Conservation (phyloP, 2,113 vertebrate genomes). For the Lutjanus erythropterus region DNA sequence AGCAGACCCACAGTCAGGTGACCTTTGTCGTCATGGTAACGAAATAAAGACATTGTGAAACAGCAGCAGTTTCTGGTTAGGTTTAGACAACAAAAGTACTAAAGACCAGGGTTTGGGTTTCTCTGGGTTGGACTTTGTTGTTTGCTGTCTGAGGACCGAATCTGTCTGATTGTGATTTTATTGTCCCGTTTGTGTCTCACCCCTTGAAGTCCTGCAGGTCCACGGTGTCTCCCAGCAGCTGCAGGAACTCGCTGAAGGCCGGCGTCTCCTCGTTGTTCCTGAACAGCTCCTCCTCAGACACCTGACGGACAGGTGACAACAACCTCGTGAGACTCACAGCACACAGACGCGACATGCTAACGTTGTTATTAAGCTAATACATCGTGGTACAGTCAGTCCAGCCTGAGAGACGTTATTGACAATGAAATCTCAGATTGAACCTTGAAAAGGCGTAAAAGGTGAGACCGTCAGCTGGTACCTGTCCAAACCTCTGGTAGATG, state of each 20-base stretch:
- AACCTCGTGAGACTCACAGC: neutral
- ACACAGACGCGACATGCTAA: neutral
- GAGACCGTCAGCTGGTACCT: slow-evolving; percentile 83
- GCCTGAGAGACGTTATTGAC: neutral
- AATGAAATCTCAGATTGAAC: too few relatives aligned
- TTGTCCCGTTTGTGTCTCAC: slow-evolving; percentile 80
- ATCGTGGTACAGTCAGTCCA: too few relatives aligned
- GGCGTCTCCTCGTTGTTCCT: slow-evolving; percentile 92
- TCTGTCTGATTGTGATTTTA: too few relatives aligned
- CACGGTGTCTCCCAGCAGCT: slow-evolving; percentile 91
- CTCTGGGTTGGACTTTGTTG: too few relatives aligned
- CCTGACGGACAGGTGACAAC: slow-evolving; percentile 82
- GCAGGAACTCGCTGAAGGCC: slow-evolving; percentile 92
- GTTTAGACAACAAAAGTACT: too few relatives aligned
- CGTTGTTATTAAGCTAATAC: too few relatives aligned
- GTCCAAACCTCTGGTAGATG: slow-evolving; percentile 92
- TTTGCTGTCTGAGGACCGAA: too few relatives aligned
- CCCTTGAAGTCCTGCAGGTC: slow-evolving; percentile 96
- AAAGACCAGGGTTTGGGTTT: too few relatives aligned
- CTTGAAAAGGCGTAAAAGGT: neutral
- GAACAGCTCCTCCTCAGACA: slow-evolving; percentile 93
- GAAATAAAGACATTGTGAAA: too few relatives aligned
- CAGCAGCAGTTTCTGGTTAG: too few relatives aligned
- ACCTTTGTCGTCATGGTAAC: too few relatives aligned
- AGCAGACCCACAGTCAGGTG: too few relatives aligned